Conservation (phyloP, 2,797 vertebrate species). For the Pitangus sulphuratus region DNA sequence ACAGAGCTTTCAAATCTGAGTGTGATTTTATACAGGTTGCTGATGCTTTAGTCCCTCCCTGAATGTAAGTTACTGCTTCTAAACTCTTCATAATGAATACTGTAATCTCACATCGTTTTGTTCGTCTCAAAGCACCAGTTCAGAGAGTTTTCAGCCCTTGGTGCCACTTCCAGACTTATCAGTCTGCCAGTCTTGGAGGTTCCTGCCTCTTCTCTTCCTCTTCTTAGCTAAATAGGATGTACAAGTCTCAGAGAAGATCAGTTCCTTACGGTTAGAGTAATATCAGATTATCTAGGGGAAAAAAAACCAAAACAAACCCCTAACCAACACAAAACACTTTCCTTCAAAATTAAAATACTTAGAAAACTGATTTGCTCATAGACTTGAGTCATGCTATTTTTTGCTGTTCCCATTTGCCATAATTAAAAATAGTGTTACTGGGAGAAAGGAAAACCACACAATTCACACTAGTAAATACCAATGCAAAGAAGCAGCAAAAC, state of each 20-base stretch:
- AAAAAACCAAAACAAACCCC: too few species aligned
- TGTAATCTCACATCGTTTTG: neutral
- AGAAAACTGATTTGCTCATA: neutral
- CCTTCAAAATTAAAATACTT: neutral
- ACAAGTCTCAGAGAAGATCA: neutral
- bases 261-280: neutral
- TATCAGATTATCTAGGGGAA: neutral
- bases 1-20: neutral
- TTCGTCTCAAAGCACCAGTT: neutral
- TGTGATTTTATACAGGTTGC: neutral
- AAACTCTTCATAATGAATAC: neutral
- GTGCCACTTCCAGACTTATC: neutral
- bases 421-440: neutral
- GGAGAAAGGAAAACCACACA: neutral
- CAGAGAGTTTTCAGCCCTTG: neutral
- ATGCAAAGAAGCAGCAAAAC: conserved; percentile 47
- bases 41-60: neutral
- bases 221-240: neutral
- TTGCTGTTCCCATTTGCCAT: neutral
- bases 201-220: neutral
- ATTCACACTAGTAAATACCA: neutral
- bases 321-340: neutral
- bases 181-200: neutral
- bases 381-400: neutral
- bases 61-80: neutral